Evolutionary conservation across 2,113 vertebrate species (phyloP), one percentile per base, ranked within the genome.

Genomic region (Ramphastos sulfuratus): DNA sequence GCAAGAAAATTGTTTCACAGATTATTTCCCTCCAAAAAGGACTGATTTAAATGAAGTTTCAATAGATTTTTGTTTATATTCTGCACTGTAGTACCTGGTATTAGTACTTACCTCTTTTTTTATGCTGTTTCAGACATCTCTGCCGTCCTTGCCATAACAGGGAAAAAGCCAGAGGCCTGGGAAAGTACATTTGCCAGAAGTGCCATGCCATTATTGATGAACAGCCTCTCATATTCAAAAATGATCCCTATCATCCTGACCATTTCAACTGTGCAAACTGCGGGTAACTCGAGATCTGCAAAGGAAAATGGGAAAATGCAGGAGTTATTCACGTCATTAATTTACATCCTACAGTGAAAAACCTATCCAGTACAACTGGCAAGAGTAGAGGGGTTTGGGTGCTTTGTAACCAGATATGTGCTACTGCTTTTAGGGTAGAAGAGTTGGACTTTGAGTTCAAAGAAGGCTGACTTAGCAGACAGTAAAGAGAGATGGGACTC

Each of bases 221-320:
- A 85, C 98, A 98, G 72, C 99, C 99, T 2, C 98, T 99, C 75
- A 98, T 99, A 70, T 99, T 99, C 97, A 99, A 99, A 98, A 99
- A 99, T 3, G 99, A 99, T 96, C 99, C 99, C 9, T 99, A 99
- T 93, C 99, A 99, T 85, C 99, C 99, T 1, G 99, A 99, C 97
- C 99, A 99, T 94, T 99, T 99, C 98, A 99, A 98, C 98, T 99
- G 99, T 95, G 98, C 97, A 96, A 99, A 99, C 97, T 99, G 99
- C 97, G 98, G 99, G 99, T 99, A 96, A 98, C 97, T 97, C 96
- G 75, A 73, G 54, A 73, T 78, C 82, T 80, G 56, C 66, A 70
- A 67, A 65, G 61, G 72, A 67, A 89, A 87, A 48, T 2, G 5
- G 16, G 60, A 65, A 54, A 71, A 90, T 39, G 42, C 73, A 80